These are phyloP conservation scores for Eospalax fontanierii DNA, from an alignment of 2,797 vertebrate species.

Conservation along the genomic window DNA sequence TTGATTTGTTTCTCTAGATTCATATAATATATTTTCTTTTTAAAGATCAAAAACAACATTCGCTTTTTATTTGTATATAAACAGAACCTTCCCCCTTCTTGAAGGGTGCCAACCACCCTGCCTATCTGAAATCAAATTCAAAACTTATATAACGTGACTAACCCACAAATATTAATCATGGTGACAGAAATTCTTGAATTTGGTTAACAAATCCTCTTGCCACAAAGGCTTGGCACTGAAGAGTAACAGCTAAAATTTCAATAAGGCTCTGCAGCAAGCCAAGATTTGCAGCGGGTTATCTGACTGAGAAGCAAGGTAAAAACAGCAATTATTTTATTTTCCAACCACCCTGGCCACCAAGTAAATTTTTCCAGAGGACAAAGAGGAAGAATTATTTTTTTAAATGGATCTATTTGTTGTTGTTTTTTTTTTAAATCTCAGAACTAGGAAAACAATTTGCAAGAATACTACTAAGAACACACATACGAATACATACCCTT, in stretches of 20 bases:
- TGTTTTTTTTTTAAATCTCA: not conserved
- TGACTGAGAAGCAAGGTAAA: not conserved
- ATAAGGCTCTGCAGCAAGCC: not conserved
- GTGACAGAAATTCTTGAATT: not conserved
- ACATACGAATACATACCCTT: not conserved
- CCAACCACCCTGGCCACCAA: not conserved
- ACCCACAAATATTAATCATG: not conserved
- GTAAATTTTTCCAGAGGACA: not conserved
- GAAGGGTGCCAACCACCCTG: not conserved
- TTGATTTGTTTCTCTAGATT: not conserved
- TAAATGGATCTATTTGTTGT: not conserved
- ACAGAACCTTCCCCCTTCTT: not conserved
- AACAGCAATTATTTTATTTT: not conserved
- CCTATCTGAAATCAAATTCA: not conserved
- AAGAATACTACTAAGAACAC: not conserved
- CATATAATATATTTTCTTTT: conserved; percentile 22
- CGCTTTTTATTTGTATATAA: not conserved
- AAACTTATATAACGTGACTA: not conserved
- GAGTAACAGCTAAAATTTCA: not conserved
- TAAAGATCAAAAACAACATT: not conserved
- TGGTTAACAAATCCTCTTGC: not conserved
- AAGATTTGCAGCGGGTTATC: not conserved
- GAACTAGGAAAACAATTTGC: not conserved
- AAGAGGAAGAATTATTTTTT: not conserved
- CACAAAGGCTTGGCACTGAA: not conserved